Evolutionary conservation across 2,113 vertebrate species (phyloP).

Genomic region (Casuarius casuarius): DNA sequence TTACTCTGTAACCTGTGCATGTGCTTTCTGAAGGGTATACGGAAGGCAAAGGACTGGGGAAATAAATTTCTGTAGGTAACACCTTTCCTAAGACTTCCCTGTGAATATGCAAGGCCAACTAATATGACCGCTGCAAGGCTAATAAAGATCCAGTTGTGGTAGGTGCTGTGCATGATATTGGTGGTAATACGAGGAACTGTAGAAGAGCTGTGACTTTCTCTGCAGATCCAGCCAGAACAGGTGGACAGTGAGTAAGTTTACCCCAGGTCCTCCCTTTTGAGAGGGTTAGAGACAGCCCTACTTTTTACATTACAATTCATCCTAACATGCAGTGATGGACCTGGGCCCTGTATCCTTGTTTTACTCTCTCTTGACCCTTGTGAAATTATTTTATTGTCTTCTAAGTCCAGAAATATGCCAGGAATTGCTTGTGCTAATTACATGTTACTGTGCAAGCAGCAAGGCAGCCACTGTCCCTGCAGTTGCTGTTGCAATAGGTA

Average conservation of each 20-base stretch:
- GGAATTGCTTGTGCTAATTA: background rate
- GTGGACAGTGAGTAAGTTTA: background rate
- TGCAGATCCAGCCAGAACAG: background rate
- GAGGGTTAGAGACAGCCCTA: background rate
- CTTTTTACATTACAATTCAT: background rate
- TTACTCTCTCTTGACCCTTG: background rate
- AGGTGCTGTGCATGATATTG: background rate
- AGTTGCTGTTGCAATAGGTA: background rate
- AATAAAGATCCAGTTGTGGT: background rate
- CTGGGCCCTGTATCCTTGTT: background rate
- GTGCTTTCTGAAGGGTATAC: background rate
- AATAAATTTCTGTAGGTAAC: background rate
- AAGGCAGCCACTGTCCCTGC: background rate
- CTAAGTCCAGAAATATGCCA: background rate
- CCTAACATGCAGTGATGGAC: background rate
- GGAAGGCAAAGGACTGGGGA: background rate
- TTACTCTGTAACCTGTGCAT: background rate
- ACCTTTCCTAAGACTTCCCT: background rate
- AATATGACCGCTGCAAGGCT: no score
- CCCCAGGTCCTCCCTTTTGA: no score
- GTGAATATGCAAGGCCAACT: background rate
- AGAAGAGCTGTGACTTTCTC: background rate
- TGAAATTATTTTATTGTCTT: background rate
- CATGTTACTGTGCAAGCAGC: background rate
- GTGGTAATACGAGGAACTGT: no score